Conservation (phyloP, 2,113 vertebrate genomes). For the Ptilonorhynchus violaceus region DNA sequence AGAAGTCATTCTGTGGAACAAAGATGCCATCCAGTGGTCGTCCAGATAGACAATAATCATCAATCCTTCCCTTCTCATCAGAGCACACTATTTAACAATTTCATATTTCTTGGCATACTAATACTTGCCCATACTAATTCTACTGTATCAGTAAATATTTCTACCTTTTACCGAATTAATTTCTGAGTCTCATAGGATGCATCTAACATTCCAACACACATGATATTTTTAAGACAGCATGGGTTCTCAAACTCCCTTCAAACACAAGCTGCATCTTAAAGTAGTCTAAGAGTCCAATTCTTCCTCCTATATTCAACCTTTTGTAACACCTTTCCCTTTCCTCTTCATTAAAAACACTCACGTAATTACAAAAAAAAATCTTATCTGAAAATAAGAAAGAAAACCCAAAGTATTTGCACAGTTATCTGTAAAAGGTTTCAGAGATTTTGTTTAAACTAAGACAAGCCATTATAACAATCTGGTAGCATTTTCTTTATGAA, state of each 20-base stretch:
- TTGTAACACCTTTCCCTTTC: neutral
- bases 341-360: neutral
- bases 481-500: neutral
- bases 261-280: neutral
- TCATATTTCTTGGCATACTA: neutral
- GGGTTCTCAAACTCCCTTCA: neutral
- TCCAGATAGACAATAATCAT: too few species aligned
- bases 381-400: neutral
- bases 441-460: neutral
- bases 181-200: neutral
- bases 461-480: neutral
- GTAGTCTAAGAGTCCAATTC: neutral
- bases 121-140: neutral
- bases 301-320: neutral
- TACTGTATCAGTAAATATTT: neutral
- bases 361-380: neutral
- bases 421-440: neutral
- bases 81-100: neutral
- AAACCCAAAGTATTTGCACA: neutral
- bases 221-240: neutral
- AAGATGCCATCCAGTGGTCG: constrained; percentile 72
- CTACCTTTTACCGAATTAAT: neutral
- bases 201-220: neutral
- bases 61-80: neutral
- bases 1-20: constrained; percentile 23